Evolutionary conservation across 2,888 invertebrate species (phyloP), one percentile per base, ranked within the genome.

Genomic region (Chrysina gloriosa): DNA sequence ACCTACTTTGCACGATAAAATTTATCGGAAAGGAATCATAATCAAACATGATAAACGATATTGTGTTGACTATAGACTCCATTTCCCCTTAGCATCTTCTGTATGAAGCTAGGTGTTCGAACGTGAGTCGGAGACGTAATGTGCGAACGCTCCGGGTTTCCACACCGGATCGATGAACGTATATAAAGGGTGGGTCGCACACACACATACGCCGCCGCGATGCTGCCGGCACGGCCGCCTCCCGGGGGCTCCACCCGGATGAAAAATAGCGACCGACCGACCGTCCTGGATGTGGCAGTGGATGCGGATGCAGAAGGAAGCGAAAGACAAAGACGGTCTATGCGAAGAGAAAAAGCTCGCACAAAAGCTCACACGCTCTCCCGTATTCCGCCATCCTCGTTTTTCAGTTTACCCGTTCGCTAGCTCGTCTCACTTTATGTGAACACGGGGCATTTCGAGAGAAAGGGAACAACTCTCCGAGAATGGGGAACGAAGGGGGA

Each of bases 231-330:
- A 61, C 52, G 45, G 65, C 68, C 66, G 67, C 67, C 54, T 47
- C 79, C 79, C 52, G 68, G 78, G 81, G 65, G 78, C 81, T 81
- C 81, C 81, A 81, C 82, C 82, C 82, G 81, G 80, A 81, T 80
- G 81, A 81, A 81, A 81, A 81, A 81, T 81, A 81, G 78, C 78
- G 78, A 27, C 58, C 58, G 78, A 27, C 58, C 58, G 58, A 61
- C 72, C 79, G 78, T 76, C 78, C 79, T 77, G 80, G 77, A 78
- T 77, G 76, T 78, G 77, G 75, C 74, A 74, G 76, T 75, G 74
- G n/a, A n/a, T n/a, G n/a, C 76, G 77, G 58, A 61, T 61, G 58
- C 58, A 61, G 58, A 42, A 61, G 58, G 42, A 61, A 42, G n/a
- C 42, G 58, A 61, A 61, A 61, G 58, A 61, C 58, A 61, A 61